These are phyloP conservation scores for Dryas iulia DNA, from an alignment of 1,140 invertebrate genomes.

Conservation along the genomic window DNA sequence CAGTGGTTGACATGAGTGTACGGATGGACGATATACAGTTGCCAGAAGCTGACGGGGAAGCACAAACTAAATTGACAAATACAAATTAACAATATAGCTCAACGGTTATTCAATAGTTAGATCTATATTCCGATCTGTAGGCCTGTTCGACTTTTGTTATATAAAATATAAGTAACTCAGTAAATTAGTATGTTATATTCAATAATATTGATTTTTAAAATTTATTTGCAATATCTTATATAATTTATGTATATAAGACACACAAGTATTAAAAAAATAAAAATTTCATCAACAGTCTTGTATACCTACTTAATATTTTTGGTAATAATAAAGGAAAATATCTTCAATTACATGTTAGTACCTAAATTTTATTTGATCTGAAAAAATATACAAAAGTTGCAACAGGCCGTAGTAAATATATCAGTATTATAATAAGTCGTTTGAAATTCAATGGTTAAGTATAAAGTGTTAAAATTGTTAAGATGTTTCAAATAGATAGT, in stretches of 20 bases:
- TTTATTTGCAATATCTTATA: no score
- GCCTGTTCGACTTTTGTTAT: conserved; percentile 6
- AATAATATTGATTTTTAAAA: no score
- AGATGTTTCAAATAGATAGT: conserved; percentile 59
- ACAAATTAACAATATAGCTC: conserved; percentile 24
- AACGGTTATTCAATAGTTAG: conserved; percentile 30
- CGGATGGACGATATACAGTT: conserved; percentile 69
- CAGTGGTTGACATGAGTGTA: conserved; percentile 61
- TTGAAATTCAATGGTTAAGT: conserved; percentile 51
- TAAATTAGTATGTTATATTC: no score
- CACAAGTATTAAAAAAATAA: no score
- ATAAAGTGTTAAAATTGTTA: conserved; percentile 59
- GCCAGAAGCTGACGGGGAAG: conserved; percentile 72
- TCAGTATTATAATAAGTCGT: conserved; percentile 65
- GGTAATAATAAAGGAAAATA: no score
- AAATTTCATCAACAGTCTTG: no score
- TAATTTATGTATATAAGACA: no score
- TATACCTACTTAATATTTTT: no score
- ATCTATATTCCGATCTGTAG: conserved; percentile 49
- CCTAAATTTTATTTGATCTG: neutral
- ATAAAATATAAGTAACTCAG: neutral
- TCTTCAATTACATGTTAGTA: no score
- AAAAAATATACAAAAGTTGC: neutral
- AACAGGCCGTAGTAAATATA: conserved; percentile 32
- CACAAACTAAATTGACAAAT: conserved; percentile 39